A percentile compares a stretch with the other conserved stretches of the same genome.
phyloP scores from a whole-genome alignment of 2,888 invertebrate species.

The Lasioglossum lativentre region DNA sequence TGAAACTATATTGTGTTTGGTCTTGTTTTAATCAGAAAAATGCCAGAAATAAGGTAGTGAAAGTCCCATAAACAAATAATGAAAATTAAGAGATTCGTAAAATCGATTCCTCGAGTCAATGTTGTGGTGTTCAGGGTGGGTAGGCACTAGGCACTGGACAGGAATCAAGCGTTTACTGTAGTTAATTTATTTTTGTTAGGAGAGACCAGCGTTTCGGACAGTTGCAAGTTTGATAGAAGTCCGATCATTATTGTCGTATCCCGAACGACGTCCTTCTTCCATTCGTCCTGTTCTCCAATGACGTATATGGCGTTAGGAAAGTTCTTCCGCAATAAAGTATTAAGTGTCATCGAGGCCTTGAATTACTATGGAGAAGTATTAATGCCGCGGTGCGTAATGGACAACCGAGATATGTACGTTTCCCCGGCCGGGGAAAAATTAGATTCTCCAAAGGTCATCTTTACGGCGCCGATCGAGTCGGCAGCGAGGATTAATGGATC shows the following conservation, averaged over 20 bases:
- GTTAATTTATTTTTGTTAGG: not conserved
- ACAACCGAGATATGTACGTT: not conserved
- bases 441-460: not conserved
- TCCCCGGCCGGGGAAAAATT: not conserved
- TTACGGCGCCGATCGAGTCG: not conserved
- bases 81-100: too few species aligned
- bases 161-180: too few species aligned
- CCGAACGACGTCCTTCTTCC: too few species aligned
- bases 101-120: too few species aligned
- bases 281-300: not conserved
- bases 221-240: too few species aligned
- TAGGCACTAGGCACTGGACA: too few species aligned
- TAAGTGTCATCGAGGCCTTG: conserved; percentile 3
- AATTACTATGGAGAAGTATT: not conserved
- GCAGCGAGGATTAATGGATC: not conserved
- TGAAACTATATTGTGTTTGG: too few species aligned
- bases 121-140: too few species aligned
- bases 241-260: not conserved
- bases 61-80: too few species aligned
- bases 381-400: not conserved
- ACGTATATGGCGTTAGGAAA: not conserved
- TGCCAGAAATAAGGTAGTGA: too few species aligned
- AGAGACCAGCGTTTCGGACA: not conserved
- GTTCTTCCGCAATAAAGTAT: conserved; percentile 8
- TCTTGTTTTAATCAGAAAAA: too few species aligned